Evolutionary conservation across 2,888 invertebrate species (phyloP).

Genomic region (Platycnemis pennipes): DNA sequence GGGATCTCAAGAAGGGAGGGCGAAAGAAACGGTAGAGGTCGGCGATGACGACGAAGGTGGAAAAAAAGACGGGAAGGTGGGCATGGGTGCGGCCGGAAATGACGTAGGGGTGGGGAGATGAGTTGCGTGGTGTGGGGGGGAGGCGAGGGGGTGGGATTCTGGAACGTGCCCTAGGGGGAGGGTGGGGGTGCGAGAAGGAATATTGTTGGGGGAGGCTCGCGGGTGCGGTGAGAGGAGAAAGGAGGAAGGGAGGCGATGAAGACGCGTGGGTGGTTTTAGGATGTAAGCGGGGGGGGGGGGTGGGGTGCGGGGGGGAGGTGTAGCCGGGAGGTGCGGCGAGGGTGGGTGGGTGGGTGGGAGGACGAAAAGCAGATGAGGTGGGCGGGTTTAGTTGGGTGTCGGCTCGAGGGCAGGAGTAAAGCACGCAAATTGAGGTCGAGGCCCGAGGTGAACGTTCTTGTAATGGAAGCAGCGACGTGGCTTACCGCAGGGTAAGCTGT

Average conservation of each 20-base stretch:
- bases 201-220: neutral
- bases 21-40: neutral
- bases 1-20: neutral
- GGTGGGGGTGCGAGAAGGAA: neutral
- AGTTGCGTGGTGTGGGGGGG: neutral
- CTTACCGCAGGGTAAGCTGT: constrained; percentile 65
- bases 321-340: neutral
- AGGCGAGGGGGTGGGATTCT: neutral
- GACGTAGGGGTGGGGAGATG: neutral
- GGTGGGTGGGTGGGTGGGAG: neutral
- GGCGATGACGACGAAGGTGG: neutral
- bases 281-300: neutral
- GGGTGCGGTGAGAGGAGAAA: neutral
- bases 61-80: neutral
- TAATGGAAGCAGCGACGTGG: constrained; percentile 66
- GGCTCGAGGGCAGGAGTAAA: constrained; percentile 64
- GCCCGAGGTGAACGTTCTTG: constrained; percentile 67
- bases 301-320: neutral
- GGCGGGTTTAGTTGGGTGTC: constrained; percentile 42
- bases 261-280: constrained; percentile 15
- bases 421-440: constrained; percentile 68
- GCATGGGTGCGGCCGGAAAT: neutral
- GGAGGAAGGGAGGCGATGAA: neutral
- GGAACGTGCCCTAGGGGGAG: neutral
- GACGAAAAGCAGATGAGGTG: constrained; percentile 36